Percentiles rank a stretch among this genome's conserved stretches.
Conservation (phyloP, 2,888 invertebrate species). For the Salticus scenicus region DNA sequence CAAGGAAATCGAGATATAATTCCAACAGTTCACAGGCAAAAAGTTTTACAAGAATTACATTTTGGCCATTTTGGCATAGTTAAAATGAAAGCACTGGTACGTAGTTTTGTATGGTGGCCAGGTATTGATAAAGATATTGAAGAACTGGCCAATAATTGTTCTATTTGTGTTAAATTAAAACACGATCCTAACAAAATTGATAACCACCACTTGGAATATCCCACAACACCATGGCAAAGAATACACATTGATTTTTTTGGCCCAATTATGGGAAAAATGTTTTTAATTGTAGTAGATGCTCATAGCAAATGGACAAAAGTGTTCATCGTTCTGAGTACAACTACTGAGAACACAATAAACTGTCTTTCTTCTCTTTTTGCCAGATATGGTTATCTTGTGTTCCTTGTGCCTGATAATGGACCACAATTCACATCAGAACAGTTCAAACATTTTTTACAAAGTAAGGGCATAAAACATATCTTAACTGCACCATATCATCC, state of each 20-base stretch:
- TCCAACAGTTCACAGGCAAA: not conserved
- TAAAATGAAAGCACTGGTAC: slow-evolving; percentile 17
- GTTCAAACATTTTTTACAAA: not conserved
- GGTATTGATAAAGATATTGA: slow-evolving; percentile 22
- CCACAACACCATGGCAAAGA: slow-evolving; percentile 13
- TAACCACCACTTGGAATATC: slow-evolving; percentile 30
- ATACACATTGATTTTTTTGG: no score
- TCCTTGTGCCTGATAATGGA: not conserved
- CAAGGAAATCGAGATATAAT: not conserved
- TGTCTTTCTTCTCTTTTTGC: not conserved
- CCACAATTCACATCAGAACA: not conserved
- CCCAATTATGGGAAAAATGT: no score
- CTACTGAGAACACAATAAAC: not conserved
- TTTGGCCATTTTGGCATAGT: slow-evolving; percentile 25
- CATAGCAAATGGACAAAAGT: slow-evolving; percentile 24
- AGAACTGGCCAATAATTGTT: not conserved
- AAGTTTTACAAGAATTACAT: not conserved
- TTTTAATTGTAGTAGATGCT: not conserved
- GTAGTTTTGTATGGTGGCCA: not conserved
- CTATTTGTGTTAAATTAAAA: not conserved
- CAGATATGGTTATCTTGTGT: not conserved
- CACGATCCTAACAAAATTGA: not conserved
- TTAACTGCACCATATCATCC: not conserved
- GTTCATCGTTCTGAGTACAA: not conserved
- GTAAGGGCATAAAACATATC: slow-evolving; percentile 6